phyloP scores from a whole-genome alignment of 2,888 invertebrate genomes.

The Drosophila ochracea region DNA sequence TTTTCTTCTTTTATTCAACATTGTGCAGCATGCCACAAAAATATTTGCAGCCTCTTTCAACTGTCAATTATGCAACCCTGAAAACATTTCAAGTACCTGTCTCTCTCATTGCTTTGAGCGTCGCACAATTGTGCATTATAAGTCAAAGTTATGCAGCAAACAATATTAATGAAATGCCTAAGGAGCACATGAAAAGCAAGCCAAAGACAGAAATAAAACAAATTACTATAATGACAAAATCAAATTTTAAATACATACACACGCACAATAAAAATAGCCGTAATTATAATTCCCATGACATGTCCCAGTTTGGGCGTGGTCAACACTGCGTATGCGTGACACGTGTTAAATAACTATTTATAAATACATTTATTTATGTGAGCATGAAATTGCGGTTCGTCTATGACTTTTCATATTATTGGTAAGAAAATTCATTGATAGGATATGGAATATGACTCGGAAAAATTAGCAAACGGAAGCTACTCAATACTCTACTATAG shows the following conservation, averaged over 20 bases:
- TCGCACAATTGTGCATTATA: slow-evolving; percentile 11
- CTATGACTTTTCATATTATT: not conserved
- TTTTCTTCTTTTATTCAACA: not conserved
- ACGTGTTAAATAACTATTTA: not conserved
- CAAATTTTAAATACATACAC: slow-evolving; percentile 19
- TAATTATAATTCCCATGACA: not conserved
- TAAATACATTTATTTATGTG: not conserved
- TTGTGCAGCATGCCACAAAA: slow-evolving; percentile 6
- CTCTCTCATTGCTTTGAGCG: slow-evolving; percentile 4
- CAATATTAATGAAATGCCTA: slow-evolving; percentile 43
- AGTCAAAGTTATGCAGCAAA: slow-evolving; percentile 1
- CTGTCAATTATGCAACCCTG: slow-evolving; percentile 23
- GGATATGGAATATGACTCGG: not conserved
- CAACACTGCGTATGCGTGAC: slow-evolving; percentile 40
- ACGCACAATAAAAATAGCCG: not conserved
- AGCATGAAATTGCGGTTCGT: no score
- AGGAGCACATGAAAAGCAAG: slow-evolving; percentile 30
- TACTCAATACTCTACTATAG: not conserved
- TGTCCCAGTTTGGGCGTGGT: slow-evolving; percentile 14
- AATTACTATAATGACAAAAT: slow-evolving; percentile 33
- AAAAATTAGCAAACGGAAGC: not conserved
- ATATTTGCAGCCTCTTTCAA: slow-evolving; percentile 13
- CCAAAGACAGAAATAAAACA: slow-evolving; percentile 23
- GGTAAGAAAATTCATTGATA: not conserved
- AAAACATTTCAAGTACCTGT: slow-evolving; percentile 22